Base-by-base conservation (phyloP, 2,797 vertebrate genomes). In the Intellagama lesueurii region DNA sequence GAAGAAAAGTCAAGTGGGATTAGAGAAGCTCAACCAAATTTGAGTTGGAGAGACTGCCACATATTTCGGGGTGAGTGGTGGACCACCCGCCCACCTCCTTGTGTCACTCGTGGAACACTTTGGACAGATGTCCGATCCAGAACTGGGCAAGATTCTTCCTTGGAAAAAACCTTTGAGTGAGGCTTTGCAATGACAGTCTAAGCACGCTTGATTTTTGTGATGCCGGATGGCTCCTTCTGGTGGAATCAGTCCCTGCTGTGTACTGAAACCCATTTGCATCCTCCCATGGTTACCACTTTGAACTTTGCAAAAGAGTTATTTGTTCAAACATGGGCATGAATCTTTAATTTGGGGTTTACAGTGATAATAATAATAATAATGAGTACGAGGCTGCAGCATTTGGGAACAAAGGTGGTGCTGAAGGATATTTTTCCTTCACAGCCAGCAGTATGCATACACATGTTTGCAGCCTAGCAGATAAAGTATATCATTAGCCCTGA, bases 281-380 rank as follows among this genome's bases (percentile, higher is more conserved):
- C 85, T 89, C 79, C 92, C 75, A 87, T 90, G 93, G 95, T 95
- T 95, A 89, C 88, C 88, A 76, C 93, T 92, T 91, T 94, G 94
- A 95, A 94, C 94, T 95, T 92, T 83, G 92, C 89, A 79, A 85
- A 69, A 90, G 91, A 0, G 5, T 88, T 89, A 72, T 92, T 94
- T 95, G 93, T 90, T 94, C 95, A 94, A 88, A 88, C 88, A 91
- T 64, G 66, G 75, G 56, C 85, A 92, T 95, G 94, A 96, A 94
- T 95, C 92, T 93, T 93, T 96, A 92, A 91, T 87, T 44, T 9
- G 64, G 70, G 76, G 0, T 28, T n/a, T 66, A 35, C 2, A 40
- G 73, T 19, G 84, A 86, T 68, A 24, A 52, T 30, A 17, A 19
- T 30, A 19, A 77, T 76, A 22, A 52, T 22, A 91, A 88, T 83